A percentile compares a stretch with the other conserved stretches of the same genome.
Conservation (phyloP, 2,797 vertebrate genomes). For the Sebastes diaconus region DNA sequence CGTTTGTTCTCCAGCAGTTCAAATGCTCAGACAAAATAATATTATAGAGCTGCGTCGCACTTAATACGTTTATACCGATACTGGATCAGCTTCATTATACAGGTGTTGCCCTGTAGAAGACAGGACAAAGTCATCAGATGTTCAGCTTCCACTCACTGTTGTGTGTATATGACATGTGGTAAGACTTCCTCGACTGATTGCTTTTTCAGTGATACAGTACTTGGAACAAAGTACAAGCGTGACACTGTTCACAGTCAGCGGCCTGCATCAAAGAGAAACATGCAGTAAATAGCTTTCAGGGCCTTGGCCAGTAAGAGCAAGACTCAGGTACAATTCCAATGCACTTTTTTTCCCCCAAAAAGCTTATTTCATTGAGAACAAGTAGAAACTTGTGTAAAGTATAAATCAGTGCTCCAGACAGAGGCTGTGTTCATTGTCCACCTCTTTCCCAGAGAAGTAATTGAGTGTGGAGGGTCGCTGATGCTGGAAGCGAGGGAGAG, state of each 20-base stretch:
- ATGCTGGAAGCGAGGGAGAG: conserved; percentile 43
- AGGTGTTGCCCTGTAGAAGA: conserved; percentile 18
- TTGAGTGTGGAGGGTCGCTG: conserved; percentile 60
- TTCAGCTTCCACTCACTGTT: conserved; percentile 22
- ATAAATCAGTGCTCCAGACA: conserved; percentile 46
- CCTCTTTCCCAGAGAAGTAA: conserved; percentile 59
- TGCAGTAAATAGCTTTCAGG: conserved; percentile 30
- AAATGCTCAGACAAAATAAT: conserved; percentile 38
- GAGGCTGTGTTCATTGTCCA: conserved; percentile 63
- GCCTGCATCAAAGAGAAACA: conserved; percentile 23
- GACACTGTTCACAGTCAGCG: conserved; percentile 32
- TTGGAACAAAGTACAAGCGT: conserved; percentile 21
- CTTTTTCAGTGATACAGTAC: conserved; percentile 44
- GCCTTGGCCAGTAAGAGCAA: not conserved
- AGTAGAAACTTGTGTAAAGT: conserved; percentile 51
- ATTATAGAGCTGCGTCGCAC: conserved; percentile 20
- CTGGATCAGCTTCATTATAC: conserved; percentile 18
- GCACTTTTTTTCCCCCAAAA: not conserved
- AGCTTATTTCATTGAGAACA: conserved; percentile 47
- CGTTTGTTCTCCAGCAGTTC: conserved; percentile 38
- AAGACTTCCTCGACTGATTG: conserved; percentile 30
- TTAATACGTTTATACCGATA: conserved; percentile 27
- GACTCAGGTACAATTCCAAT: conserved; percentile 25
- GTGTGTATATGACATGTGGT: conserved; percentile 25
- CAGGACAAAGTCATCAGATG: conserved; percentile 28